These are phyloP conservation scores for Muscicapa comitata DNA, from an alignment of 2,797 vertebrate genomes.

Conservation along the genomic window DNA sequence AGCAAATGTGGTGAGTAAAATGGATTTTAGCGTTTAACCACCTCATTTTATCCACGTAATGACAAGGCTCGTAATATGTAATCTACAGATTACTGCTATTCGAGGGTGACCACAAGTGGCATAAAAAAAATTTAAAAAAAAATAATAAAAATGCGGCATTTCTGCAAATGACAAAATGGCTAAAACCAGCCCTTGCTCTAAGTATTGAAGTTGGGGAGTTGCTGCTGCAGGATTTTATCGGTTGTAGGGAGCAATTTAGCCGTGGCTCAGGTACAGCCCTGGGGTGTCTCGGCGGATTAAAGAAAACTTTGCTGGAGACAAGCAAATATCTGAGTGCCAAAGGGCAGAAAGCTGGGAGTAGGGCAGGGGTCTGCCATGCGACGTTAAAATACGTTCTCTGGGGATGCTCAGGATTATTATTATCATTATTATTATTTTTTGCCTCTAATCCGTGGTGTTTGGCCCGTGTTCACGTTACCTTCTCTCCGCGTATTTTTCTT, in stretches of 20 bases:
- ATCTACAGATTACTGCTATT: constrained; percentile 56
- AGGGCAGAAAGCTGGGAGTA: neutral
- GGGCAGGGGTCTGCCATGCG: neutral
- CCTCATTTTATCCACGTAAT: constrained; percentile 52
- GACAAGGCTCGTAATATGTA: constrained; percentile 54
- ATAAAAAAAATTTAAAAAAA: neutral
- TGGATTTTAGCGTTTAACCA: constrained; percentile 61
- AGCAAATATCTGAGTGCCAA: neutral
- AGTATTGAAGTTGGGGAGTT: neutral
- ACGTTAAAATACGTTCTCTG: neutral
- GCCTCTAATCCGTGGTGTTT: neutral
- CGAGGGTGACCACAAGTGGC: constrained; percentile 53
- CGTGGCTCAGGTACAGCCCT: constrained; percentile 22
- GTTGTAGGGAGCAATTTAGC: neutral
- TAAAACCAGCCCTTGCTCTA: neutral
- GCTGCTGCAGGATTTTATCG: neutral
- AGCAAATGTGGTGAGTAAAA: constrained; percentile 57
- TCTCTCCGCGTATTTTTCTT: neutral
- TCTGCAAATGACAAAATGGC: constrained; percentile 8
- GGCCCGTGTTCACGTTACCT: neutral
- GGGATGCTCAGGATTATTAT: neutral
- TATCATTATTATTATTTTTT: neutral
- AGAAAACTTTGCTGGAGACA: constrained; percentile 10
- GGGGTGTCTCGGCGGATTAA: neutral
- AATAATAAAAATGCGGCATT: neutral